Evolutionary conservation across 2,888 invertebrate species (phyloP).

Genomic region (Drosophila mayaguana): DNA sequence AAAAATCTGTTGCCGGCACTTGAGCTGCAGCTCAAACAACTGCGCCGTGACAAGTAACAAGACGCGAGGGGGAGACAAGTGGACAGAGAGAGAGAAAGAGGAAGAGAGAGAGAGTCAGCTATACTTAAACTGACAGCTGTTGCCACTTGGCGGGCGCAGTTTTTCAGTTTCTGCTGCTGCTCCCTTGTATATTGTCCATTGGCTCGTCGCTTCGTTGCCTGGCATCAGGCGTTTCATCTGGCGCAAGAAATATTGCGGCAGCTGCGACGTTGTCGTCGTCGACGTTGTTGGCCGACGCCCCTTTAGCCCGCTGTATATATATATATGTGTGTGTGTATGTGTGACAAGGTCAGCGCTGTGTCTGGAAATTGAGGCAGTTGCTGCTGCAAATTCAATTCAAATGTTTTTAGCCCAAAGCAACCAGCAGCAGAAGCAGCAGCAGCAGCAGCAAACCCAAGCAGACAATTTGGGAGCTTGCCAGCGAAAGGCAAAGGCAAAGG

Average conservation of each 20-base stretch:
- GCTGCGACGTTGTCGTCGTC: conserved; percentile 62
- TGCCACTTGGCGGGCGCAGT: conserved; percentile 74
- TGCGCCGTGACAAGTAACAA: conserved; percentile 76
- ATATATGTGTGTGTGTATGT: conserved; percentile 31
- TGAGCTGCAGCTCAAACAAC: conserved; percentile 75
- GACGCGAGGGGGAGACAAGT: conserved; percentile 15
- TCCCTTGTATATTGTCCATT: conserved; percentile 22
- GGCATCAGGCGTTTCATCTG: conserved; percentile 85
- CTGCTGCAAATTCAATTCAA: conserved; percentile 76
- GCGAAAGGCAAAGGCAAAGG: conserved; percentile 31
- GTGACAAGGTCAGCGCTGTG: conserved; percentile 75
- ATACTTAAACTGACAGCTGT: conserved; percentile 63
- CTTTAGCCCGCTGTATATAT: conserved; percentile 19
- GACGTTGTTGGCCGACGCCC: conserved; percentile 51
- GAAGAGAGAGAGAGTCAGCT: conserved; percentile 10
- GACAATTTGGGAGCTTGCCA: conserved; percentile 82
- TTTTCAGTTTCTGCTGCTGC: conserved; percentile 55
- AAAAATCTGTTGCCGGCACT: conserved; percentile 79
- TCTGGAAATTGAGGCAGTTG: conserved; percentile 72
- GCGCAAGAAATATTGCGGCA: conserved; percentile 83
- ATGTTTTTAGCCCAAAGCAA: conserved; percentile 64
- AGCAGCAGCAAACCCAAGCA: conserved; percentile 32
- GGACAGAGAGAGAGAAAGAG: background rate
- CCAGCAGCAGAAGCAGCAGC: conserved; percentile 33
- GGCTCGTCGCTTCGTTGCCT: conserved; percentile 33